A percentile compares a stretch with the other conserved stretches of the same genome.
Evolutionary conservation across 2,113 vertebrate species (phyloP).

Genomic region (Xiphias gladius): DNA sequence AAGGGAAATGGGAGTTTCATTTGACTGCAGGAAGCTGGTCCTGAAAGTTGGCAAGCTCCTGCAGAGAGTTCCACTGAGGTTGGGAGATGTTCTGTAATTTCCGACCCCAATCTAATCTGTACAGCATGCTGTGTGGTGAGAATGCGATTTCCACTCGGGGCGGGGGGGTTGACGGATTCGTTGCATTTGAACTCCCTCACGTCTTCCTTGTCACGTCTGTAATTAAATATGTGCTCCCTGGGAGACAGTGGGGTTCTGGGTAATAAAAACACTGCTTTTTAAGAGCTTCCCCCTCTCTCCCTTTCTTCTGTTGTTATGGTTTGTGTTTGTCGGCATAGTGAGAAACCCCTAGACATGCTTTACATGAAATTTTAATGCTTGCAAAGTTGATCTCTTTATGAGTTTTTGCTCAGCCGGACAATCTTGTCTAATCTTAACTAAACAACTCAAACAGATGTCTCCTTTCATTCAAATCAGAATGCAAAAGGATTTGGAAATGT

Average conservation of each 20-base stretch:
- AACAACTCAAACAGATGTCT: constrained; percentile 35
- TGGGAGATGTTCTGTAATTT: constrained; percentile 79
- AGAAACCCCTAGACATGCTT: constrained; percentile 58
- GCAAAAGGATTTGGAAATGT: constrained; percentile 22
- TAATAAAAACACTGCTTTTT: constrained; percentile 69
- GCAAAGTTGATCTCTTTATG: constrained; percentile 39
- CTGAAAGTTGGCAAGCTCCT: constrained; percentile 52
- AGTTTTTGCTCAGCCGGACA: constrained; percentile 22
- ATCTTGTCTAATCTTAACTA: constrained; percentile 19
- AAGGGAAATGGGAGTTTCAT: constrained; percentile 42
- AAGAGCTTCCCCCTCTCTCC: constrained; percentile 8
- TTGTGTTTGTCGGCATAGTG: constrained; percentile 55
- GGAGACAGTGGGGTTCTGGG: constrained; percentile 65
- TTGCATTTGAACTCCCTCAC: constrained; percentile 69
- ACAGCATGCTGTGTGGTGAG: constrained; percentile 74
- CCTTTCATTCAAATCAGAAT: constrained; percentile 25
- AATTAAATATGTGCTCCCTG: constrained; percentile 77
- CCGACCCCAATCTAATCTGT: constrained; percentile 74
- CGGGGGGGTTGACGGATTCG: constrained; percentile 52
- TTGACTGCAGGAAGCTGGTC: constrained; percentile 54
- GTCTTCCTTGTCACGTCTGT: constrained; percentile 71
- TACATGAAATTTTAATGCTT: constrained; percentile 50
- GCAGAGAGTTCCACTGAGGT: constrained; percentile 70
- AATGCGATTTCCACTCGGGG: constrained; percentile 64
- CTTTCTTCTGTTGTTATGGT: constrained; percentile 36